Percentiles rank a stretch among this genome's conserved stretches.
Evolutionary conservation across 2,113 vertebrate species (phyloP).

Genomic region (Pseudopipra pipra): DNA sequence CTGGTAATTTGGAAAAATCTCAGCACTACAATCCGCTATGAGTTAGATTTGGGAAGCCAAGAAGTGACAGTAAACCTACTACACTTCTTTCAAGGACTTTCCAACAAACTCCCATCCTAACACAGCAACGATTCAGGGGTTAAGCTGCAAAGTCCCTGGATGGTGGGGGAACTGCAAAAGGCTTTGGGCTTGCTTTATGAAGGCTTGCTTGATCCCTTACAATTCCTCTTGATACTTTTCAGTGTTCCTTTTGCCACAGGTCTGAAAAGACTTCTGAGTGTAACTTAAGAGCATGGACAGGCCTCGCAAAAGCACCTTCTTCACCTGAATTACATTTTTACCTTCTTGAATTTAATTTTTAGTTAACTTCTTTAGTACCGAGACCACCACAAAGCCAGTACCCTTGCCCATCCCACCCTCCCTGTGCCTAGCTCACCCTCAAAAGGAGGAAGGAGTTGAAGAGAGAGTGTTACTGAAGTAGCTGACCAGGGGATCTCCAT

Average conservation of each 20-base stretch:
- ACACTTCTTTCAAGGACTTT: not conserved
- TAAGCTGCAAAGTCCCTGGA: not conserved
- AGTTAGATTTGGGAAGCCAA: not conserved
- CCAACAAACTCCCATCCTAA: not conserved
- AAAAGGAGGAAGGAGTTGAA: not conserved
- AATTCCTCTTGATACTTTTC: not conserved
- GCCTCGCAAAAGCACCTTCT: not conserved
- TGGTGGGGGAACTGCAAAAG: not conserved
- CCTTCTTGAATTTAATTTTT: not conserved
- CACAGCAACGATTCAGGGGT: not conserved
- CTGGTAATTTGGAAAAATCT: not conserved
- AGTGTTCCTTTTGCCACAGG: not conserved
- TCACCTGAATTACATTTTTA: not conserved
- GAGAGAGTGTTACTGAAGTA: not conserved
- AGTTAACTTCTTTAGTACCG: not conserved
- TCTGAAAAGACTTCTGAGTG: not conserved
- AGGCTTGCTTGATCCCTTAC: not conserved
- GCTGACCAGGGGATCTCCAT: not conserved
- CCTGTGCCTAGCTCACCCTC: not conserved
- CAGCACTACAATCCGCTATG: not conserved
- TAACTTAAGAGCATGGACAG: not conserved
- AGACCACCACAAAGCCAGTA: not conserved
- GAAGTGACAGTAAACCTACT: not conserved
- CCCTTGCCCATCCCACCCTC: not conserved
- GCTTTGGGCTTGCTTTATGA: not conserved